A percentile compares a stretch with the other conserved stretches of the same genome.
Evolutionary conservation across 2,113 vertebrate genomes (phyloP).

Genomic region (Osmerus eperlanus): DNA sequence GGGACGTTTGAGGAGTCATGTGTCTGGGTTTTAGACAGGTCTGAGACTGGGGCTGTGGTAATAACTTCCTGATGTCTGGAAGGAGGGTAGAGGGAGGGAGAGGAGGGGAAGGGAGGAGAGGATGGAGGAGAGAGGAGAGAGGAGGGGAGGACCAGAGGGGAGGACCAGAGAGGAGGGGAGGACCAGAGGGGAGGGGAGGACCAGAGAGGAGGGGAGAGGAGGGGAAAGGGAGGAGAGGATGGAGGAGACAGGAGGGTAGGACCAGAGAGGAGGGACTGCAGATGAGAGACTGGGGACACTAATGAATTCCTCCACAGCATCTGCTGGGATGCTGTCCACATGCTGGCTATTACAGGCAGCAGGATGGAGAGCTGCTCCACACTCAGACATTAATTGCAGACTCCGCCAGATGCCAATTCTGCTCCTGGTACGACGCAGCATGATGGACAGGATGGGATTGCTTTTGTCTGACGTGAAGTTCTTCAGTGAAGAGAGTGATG

Average conservation of each 20-base stretch:
- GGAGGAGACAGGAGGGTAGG: neutral
- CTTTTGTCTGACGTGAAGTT: constrained; percentile 42
- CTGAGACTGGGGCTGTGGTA: too few species aligned
- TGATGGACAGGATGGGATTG: constrained; percentile 50
- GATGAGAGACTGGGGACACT: constrained; percentile 53
- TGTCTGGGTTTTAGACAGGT: too few species aligned
- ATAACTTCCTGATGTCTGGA: too few species aligned
- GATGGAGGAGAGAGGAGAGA: too few species aligned
- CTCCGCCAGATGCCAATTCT: constrained; percentile 58
- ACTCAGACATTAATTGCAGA: constrained; percentile 62
- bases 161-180: too few species aligned
- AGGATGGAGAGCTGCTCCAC: constrained; percentile 57
- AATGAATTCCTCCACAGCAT: constrained; percentile 65
- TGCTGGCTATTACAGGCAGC: constrained; percentile 62
- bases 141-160: too few species aligned
- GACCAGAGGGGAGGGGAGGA: too few species aligned
- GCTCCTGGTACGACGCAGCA: constrained; percentile 40
- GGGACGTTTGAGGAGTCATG: too few species aligned
- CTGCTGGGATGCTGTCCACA: constrained; percentile 60
- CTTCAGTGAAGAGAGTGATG: constrained; percentile 1
- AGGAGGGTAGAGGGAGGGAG: too few species aligned
- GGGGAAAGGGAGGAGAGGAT: too few species aligned
- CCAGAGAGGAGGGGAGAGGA: too few species aligned
- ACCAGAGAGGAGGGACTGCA: neutral
- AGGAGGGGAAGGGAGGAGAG: too few species aligned